These are phyloP conservation scores for Mesoligia furuncula DNA, from an alignment of 2,888 invertebrate species.

Conservation along the genomic window DNA sequence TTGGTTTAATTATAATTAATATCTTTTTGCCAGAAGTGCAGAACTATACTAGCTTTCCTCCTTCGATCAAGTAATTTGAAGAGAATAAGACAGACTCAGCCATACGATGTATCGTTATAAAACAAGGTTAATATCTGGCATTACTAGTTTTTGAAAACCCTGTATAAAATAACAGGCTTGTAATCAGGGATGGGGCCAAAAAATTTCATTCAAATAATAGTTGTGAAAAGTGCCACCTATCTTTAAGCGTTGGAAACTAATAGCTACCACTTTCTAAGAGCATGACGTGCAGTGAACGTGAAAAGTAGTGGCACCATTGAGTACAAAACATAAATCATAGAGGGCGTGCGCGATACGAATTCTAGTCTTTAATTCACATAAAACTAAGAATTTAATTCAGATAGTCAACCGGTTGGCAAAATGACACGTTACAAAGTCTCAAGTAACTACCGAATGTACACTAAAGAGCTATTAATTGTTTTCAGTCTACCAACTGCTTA, in stretches of 20 bases:
- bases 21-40: background rate
- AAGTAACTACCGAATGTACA: no score
- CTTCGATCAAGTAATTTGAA: background rate
- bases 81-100: background rate
- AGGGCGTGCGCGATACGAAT: background rate
- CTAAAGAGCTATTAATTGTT: no score
- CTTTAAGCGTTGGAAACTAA: background rate
- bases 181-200: no score
- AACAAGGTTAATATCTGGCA: background rate
- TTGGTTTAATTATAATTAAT: no score
- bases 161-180: no score
- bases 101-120: background rate
- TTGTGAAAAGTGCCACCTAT: constrained; percentile 31
- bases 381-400: no score
- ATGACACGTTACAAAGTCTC: no score
- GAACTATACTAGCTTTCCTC: background rate
- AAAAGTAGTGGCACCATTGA: background rate
- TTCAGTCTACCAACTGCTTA: no score
- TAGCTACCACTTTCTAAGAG: background rate
- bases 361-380: background rate
- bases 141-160: background rate
- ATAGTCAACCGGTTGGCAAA: no score
- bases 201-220: background rate
- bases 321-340: constrained; percentile 8
- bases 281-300: no score